These are phyloP conservation scores for Paramormyrops hopkinsi DNA, from an alignment of 2,797 vertebrate species.

Conservation along the genomic window DNA sequence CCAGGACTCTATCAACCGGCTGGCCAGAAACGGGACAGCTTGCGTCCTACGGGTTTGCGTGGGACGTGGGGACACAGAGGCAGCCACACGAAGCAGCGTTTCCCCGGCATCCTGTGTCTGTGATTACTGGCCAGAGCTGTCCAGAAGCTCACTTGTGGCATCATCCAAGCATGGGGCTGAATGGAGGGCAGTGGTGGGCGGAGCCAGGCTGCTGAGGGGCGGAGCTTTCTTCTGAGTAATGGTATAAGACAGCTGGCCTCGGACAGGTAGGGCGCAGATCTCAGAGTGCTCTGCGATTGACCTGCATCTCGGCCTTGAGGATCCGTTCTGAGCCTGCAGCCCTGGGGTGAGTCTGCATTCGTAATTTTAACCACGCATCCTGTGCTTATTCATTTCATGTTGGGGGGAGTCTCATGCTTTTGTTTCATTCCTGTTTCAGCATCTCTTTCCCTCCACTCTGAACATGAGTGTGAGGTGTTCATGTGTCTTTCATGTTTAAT, in stretches of 20 bases:
- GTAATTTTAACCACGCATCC: not conserved
- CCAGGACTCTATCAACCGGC: not conserved
- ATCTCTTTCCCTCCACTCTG: not conserved
- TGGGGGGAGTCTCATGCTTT: not conserved
- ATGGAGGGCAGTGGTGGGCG: slow-evolving; percentile 27
- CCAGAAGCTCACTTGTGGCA: not conserved
- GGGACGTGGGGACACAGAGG: not conserved
- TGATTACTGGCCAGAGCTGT: not conserved
- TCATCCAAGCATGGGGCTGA: not conserved
- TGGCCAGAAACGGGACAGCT: not conserved
- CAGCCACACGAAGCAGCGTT: not conserved
- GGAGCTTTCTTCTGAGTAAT: slow-evolving; percentile 36
- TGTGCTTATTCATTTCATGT: not conserved
- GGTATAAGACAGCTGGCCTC: slow-evolving; percentile 37
- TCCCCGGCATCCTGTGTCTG: not conserved
- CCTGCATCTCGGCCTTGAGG: not conserved
- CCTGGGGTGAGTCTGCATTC: slow-evolving; percentile 20
- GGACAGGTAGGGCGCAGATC: slow-evolving; percentile 32
- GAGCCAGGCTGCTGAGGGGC: slow-evolving; percentile 25
- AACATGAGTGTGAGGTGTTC: not conserved
- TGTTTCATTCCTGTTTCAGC: not conserved
- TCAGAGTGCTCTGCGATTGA: slow-evolving; percentile 10
- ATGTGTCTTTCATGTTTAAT: not conserved
- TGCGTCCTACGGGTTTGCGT: not conserved
- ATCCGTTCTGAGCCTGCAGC: not conserved